Percentiles rank a stretch among this genome's conserved stretches.
These are phyloP conservation scores for Hiodon alosoides DNA, from an alignment of 2,113 vertebrate species.

Conservation along the genomic window DNA sequence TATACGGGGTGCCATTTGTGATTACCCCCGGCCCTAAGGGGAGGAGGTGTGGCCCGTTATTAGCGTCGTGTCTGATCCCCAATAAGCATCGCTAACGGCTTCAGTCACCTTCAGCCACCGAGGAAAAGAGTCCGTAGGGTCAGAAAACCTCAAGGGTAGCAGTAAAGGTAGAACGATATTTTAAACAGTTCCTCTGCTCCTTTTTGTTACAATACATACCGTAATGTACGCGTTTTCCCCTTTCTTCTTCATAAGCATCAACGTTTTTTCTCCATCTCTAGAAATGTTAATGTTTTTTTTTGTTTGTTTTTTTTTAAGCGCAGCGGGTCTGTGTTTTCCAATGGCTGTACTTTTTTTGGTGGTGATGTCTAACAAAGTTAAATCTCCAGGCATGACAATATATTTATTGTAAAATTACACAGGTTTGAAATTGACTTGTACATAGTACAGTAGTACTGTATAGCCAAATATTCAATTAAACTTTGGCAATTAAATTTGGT, in stretches of 20 bases:
- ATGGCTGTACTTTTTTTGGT: slow-evolving; percentile 19
- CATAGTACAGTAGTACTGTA: slow-evolving; percentile 41
- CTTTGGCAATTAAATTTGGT: slow-evolving; percentile 41
- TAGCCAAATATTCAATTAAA: slow-evolving; percentile 57
- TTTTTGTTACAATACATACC: too few species aligned
- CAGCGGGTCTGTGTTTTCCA: slow-evolving; percentile 53
- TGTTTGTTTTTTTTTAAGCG: slow-evolving; percentile 25
- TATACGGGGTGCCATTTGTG: neutral
- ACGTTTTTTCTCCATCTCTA: slow-evolving; percentile 30
- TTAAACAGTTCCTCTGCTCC: too few species aligned
- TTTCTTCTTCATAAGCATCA: too few species aligned
- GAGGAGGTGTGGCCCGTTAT: neutral
- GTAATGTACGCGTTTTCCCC: too few species aligned
- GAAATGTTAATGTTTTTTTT: neutral
- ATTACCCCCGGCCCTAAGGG: neutral
- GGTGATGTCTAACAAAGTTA: slow-evolving; percentile 36
- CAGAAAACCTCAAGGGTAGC: too few species aligned
- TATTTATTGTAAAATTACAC: slow-evolving; percentile 52
- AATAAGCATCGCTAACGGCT: neutral
- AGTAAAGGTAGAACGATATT: too few species aligned
- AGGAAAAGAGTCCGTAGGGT: too few species aligned
- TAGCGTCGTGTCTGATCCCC: neutral
- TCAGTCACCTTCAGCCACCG: neutral
- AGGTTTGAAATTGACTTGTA: slow-evolving; percentile 47
- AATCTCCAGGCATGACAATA: slow-evolving; percentile 52